Base-by-base conservation (phyloP, 2,113 vertebrate genomes). In the Nematolebias whitei region DNA sequence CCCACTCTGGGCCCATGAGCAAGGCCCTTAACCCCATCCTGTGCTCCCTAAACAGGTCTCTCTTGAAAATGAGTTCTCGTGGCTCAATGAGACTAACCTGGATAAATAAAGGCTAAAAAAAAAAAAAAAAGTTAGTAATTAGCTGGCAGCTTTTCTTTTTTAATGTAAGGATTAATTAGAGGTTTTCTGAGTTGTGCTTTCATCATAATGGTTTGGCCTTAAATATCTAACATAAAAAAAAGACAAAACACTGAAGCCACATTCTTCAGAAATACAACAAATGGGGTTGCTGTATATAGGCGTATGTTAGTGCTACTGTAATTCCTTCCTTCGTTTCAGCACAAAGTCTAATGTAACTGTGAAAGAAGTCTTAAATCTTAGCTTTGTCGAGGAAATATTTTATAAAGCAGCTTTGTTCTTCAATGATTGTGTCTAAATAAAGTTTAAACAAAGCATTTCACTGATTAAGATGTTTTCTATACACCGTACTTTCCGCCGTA, bases 381-480 rank as follows among this genome's bases (percentile, higher is more conserved):
- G 55, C 2, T 35, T 3, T 69, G 19, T 57, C 44, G 3, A 29
- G 15, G 61, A 18, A 66, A 59, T 1, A 1, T 70, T 79, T 87
- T 80, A 5, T 84, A 82, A 71, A 49, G 16, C 39, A 55, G 60
- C 1, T 65, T 70, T 73, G 62, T 71, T 58, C 41, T 43, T 62
- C 20, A 59, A 74, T 80, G 50, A 76, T 53, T 74, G 47, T 76
- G 41, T 53, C 38, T 23, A 41, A 73, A 43, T 74, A 32, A 82
- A 85, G 14, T 44, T 76, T 49, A 51, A 76, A 61, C 12, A 20
- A 70, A 52, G 9, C 38, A 24, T 24, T 50, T 24, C 19, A 22
- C 4, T 44, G 16, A 35, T 41, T 41, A 3, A n/a, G n/a, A n/a
- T n/a, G n/a, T n/a, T n/a, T n/a, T n/a, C n/a, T n/a, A n/a, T n/a